Evolutionary conservation across 2,888 invertebrate species (phyloP).

Genomic region (Nephrotoma flavescens): DNA sequence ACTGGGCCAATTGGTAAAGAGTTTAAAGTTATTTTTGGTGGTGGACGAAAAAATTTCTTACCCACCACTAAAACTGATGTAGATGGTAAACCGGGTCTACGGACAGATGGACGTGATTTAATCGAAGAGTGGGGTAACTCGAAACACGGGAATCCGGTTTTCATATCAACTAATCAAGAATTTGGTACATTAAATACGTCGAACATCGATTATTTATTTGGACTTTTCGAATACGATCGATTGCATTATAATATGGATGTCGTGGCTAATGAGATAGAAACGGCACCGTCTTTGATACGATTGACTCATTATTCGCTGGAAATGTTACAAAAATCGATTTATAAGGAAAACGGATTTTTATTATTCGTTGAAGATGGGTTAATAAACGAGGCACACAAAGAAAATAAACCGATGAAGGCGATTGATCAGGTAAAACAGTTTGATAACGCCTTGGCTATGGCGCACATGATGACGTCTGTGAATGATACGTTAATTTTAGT

Average conservation of each 20-base stretch:
- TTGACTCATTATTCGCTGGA: constrained; percentile 29
- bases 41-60: constrained; percentile 38
- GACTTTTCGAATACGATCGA: constrained; percentile 44
- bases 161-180: not conserved
- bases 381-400: constrained; percentile 26
- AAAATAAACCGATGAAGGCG: constrained; percentile 5
- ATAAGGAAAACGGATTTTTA: constrained; percentile 46
- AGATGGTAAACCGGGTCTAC: constrained; percentile 27
- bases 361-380: constrained; percentile 43
- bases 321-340: constrained; percentile 48
- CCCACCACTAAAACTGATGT: constrained; percentile 35
- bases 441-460: constrained; percentile 46
- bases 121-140: constrained; percentile 41
- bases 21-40: constrained; percentile 38
- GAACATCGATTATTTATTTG: constrained; percentile 24
- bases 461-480: constrained; percentile 37
- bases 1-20: constrained; percentile 35
- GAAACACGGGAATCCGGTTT: not conserved
- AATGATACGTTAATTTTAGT: constrained; percentile 61
- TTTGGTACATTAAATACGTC: not conserved
- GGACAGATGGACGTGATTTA: constrained; percentile 41
- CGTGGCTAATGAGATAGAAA: constrained; percentile 15
- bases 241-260: constrained; percentile 50
- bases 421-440: constrained; percentile 37
- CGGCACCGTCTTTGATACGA: not conserved